phyloP scores from a whole-genome alignment of 53 echinoderm and acorn worm genomes.

The Henricia sp. region DNA sequence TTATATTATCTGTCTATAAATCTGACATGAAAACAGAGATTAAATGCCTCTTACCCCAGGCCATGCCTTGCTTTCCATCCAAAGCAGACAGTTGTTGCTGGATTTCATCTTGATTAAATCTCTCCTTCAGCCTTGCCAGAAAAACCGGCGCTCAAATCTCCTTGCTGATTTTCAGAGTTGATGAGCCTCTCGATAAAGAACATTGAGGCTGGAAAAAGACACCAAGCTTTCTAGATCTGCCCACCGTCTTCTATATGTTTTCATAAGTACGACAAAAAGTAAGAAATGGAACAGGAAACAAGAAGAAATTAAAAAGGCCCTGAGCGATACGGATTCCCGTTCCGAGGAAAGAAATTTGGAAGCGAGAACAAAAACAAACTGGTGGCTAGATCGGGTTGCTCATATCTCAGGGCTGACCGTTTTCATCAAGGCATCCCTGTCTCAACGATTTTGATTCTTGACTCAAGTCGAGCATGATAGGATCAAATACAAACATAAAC shows the following conservation, averaged over 20 bases:
- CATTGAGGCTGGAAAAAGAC: background rate
- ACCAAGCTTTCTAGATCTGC: background rate
- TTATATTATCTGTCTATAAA: background rate
- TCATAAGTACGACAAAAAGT: background rate
- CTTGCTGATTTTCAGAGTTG: background rate
- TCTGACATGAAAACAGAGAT: background rate
- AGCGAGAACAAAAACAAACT: conserved; percentile 26
- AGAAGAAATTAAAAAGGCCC: conserved; percentile 50
- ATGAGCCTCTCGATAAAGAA: conserved; percentile 12
- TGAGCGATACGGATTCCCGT: conserved; percentile 1
- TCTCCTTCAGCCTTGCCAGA: background rate
- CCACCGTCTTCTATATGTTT: no score
- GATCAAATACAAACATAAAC: conserved; percentile 34
- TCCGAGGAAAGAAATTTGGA: no score
- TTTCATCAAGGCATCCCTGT: conserved; percentile 43
- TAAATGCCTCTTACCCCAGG: background rate
- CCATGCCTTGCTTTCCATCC: no score
- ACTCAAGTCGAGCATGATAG: conserved; percentile 46
- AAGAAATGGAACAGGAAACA: conserved; percentile 17
- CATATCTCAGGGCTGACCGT: conserved; percentile 17
- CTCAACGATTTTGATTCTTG: conserved; percentile 32
- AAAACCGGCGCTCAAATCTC: background rate
- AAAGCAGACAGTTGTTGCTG: no score
- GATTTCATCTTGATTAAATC: conserved; percentile 1
- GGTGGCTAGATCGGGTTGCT: conserved; percentile 20